Conservation (phyloP, 2,888 invertebrate genomes). For the Ornithoptera alexandrae region DNA sequence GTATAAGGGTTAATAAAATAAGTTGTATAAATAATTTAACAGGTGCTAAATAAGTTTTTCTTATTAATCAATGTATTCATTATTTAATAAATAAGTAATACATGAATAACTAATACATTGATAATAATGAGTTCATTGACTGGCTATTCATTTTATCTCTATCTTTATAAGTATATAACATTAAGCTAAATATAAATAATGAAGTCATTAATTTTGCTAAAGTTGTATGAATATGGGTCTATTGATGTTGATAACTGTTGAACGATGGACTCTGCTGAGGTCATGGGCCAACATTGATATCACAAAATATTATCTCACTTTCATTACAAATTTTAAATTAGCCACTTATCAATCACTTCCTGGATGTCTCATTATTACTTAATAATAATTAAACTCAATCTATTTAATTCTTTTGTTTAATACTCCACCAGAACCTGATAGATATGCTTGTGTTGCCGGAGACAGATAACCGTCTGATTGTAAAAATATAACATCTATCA, state of each 20-base stretch:
- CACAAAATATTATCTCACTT: conserved; percentile 21
- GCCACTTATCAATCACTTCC: conserved; percentile 20
- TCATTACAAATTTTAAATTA: conserved; percentile 25
- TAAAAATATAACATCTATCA: too few species aligned
- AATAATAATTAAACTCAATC: neutral
- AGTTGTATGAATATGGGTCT: conserved; percentile 7
- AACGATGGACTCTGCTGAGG: conserved; percentile 9
- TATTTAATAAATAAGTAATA: too few species aligned
- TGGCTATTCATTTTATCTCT: neutral
- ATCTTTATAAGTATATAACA: neutral
- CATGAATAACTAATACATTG: too few species aligned
- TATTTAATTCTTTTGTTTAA: neutral
- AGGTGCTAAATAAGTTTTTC: too few species aligned
- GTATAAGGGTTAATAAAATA: too few species aligned
- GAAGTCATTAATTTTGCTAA: neutral
- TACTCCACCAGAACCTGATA: too few species aligned
- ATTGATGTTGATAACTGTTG: conserved; percentile 11
- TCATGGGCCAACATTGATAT: conserved; percentile 29
- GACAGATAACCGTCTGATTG: too few species aligned
- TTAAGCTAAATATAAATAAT: conserved; percentile 8
- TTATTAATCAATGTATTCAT: too few species aligned
- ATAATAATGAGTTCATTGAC: conserved; percentile 7
- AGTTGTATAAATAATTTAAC: too few species aligned
- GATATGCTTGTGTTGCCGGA: too few species aligned
- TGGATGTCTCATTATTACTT: conserved; percentile 5